These are phyloP conservation scores for Anableps anableps DNA, from an alignment of 2,797 vertebrate species.

Conservation along the genomic window DNA sequence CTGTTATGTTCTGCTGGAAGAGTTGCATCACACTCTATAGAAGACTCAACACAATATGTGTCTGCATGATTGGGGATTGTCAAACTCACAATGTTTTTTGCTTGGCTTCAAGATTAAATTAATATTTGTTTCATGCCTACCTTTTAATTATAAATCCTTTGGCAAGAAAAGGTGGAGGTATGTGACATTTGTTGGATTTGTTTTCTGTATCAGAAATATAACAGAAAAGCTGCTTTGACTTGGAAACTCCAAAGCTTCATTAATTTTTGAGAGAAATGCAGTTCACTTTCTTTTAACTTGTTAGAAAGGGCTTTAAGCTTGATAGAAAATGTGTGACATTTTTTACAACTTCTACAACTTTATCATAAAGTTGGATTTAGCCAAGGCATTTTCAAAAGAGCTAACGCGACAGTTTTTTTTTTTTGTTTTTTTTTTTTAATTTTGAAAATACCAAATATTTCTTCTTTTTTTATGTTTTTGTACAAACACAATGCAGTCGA, in stretches of 20 bases:
- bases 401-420: background rate
- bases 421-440: background rate
- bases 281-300: background rate
- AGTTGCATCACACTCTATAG: conserved; percentile 16
- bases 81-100: conserved; percentile 2
- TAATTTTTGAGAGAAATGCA: background rate
- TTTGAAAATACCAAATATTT: background rate
- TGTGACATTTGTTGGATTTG: background rate
- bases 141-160: background rate
- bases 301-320: background rate
- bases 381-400: background rate
- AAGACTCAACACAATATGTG: conserved; percentile 4
- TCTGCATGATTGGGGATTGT: background rate
- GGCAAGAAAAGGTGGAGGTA: background rate
- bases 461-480: background rate
- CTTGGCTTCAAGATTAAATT: background rate
- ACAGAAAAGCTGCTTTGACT: background rate
- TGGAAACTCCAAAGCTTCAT: background rate
- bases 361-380: background rate
- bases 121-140: background rate
- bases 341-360: background rate
- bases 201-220: background rate
- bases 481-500: background rate
- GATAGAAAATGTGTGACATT: background rate
- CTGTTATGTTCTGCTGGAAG: conserved; percentile 31